A percentile compares a stretch with the other conserved stretches of the same genome.
Conservation (phyloP, 2,797 vertebrate genomes). For the Poeciliopsis gracilis region DNA sequence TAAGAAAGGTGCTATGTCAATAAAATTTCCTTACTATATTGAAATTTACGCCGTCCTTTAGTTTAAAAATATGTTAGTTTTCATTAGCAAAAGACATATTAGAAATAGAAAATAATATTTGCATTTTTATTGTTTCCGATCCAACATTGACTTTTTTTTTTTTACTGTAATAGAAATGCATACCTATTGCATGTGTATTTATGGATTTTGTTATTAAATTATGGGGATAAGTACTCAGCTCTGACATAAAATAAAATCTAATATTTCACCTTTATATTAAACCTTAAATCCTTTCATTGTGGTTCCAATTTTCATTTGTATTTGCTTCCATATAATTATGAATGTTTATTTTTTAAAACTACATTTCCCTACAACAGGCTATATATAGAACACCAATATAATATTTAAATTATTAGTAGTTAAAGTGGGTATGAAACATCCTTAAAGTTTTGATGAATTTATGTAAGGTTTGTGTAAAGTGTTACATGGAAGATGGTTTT, state of each 20-base stretch:
- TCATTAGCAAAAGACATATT: constrained; percentile 54
- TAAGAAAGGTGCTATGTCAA: no score
- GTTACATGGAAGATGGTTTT: background rate
- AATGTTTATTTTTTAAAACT: background rate
- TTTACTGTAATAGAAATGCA: background rate
- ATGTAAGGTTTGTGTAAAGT: background rate
- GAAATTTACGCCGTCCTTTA: background rate
- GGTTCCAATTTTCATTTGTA: background rate
- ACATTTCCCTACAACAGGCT: background rate
- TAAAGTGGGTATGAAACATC: background rate
- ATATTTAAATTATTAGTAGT: background rate
- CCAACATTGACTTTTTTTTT: background rate
- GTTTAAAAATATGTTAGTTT: constrained; percentile 26
- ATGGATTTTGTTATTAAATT: background rate
- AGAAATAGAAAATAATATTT: background rate
- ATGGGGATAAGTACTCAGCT: background rate
- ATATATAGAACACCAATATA: background rate
- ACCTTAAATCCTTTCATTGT: background rate
- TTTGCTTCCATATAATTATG: background rate
- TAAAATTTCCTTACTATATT: no score
- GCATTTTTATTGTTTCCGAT: background rate
- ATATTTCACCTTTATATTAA: background rate
- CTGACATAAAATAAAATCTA: background rate
- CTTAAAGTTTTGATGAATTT: background rate
- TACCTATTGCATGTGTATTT: background rate